Conservation (phyloP, 2,888 invertebrate species). For the Drosophila subsilvestris region DNA sequence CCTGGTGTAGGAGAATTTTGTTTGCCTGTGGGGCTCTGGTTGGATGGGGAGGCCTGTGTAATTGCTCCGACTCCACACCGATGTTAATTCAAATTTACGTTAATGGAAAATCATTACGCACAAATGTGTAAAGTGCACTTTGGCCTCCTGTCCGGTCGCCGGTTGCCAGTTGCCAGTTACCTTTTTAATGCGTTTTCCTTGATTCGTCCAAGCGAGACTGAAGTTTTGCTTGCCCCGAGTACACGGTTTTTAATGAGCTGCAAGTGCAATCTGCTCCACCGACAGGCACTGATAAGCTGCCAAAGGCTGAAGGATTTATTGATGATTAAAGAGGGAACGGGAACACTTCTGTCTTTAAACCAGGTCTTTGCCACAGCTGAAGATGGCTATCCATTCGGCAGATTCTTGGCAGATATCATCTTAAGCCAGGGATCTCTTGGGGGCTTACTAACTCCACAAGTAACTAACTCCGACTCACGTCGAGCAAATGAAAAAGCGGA, state of each 20-base stretch:
- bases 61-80: conserved; percentile 53
- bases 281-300: conserved; percentile 59
- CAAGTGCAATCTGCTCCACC: conserved; percentile 64
- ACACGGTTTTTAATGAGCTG: conserved; percentile 72
- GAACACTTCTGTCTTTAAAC: background rate
- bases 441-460: conserved; percentile 24
- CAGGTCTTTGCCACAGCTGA: conserved; percentile 3
- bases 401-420: conserved; percentile 18
- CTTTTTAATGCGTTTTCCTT: conserved; percentile 68
- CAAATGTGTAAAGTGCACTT: conserved; percentile 79
- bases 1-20: conserved; percentile 19
- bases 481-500: conserved; percentile 57
- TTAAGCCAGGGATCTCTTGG: conserved; percentile 31
- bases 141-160: conserved; percentile 43
- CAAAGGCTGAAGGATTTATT: conserved; percentile 26
- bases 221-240: conserved; percentile 51
- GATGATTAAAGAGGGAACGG: conserved; percentile 1
- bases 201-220: conserved; percentile 45
- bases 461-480: conserved; percentile 39
- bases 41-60: conserved; percentile 44
- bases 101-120: conserved; percentile 80
- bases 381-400: conserved; percentile 35
- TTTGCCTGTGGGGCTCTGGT: background rate
- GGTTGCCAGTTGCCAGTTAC: conserved; percentile 34
- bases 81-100: conserved; percentile 80